Evolutionary conservation across 2,797 vertebrate species (phyloP).

Genomic region (Dendrocincla tyrannina): DNA sequence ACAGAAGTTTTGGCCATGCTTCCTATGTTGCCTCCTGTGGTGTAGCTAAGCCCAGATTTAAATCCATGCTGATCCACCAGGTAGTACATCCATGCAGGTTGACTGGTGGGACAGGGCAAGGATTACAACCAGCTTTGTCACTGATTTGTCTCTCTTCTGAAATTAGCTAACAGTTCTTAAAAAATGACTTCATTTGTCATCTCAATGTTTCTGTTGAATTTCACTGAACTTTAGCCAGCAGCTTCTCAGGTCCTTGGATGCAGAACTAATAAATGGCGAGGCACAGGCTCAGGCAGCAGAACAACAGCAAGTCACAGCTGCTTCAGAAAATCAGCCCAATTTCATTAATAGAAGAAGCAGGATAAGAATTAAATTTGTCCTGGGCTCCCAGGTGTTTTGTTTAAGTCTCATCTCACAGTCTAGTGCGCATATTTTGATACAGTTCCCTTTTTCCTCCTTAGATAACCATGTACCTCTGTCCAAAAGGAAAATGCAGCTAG

Average conservation of each 20-base stretch:
- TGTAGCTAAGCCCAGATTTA: neutral
- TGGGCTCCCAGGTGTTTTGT: neutral
- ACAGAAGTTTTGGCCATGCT: neutral
- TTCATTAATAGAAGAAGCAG: neutral
- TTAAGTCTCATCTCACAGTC: neutral
- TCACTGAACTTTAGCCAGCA: neutral
- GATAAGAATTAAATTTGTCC: neutral
- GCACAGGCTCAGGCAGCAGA: neutral
- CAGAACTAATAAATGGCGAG: neutral
- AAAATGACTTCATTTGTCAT: neutral
- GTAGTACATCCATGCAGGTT: neutral
- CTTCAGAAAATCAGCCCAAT: neutral
- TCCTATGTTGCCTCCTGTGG: neutral
- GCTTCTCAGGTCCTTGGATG: neutral
- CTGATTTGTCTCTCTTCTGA: neutral
- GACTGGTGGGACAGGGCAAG: neutral
- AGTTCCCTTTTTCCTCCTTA: neutral
- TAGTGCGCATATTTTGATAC: neutral
- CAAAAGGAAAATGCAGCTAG: neutral
- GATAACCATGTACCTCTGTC: neutral
- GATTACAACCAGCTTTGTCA: neutral
- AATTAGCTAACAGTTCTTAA: neutral
- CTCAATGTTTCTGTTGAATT: neutral
- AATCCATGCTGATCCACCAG: neutral
- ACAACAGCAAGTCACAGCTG: neutral